Evolutionary conservation across 2,888 invertebrate species (phyloP), one percentile per base, ranked within the genome.

Genomic region (Horisme vitalbata): DNA sequence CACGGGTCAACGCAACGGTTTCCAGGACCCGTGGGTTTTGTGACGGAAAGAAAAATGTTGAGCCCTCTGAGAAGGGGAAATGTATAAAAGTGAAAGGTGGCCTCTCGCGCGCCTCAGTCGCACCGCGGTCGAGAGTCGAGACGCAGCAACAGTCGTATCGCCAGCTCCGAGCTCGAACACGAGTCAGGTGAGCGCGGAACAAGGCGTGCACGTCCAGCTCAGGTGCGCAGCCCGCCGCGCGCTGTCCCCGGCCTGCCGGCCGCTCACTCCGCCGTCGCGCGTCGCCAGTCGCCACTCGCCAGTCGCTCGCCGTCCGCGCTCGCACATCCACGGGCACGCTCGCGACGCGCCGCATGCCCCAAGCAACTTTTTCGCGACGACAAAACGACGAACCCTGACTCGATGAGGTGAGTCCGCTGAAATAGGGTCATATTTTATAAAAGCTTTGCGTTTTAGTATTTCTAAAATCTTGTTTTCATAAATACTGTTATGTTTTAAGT

Each of bases 91-190:
- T 69, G 83, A 71, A 69, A 55, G 85, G 61, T 55, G 52, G 59
- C 65, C 65, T 60, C 59, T 68, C 75, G 81, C 75, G 78, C 78
- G 82, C 73, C 64, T 83, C 87, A 87, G 85, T 87, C 75, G 77
- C 65, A 68, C 65, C 71, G 75, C 75, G 71, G 55, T 71, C 72
- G 63, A 71, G 68, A 56, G 59, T 71, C 72, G 63, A 71, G 68
- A 56, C 60, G 67, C 50, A 69, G 65, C 69, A 69, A 61, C 70
- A 69, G 61, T 68, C 65, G 59, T 63, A 50, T 62, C 55, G 55
- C 59, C 32, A 47, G 35, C 44, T 45, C 27, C 36, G 41, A 46
- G 34, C 45, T 6, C 18, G 6, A 18, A 60, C 52, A n/a, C n/a
- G n/a, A n/a, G n/a, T 57, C 71, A 72, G 75, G 74, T 75, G 70